Evolutionary conservation across 1,140 invertebrate species (phyloP).

Genomic region (Drosophila santomea): DNA sequence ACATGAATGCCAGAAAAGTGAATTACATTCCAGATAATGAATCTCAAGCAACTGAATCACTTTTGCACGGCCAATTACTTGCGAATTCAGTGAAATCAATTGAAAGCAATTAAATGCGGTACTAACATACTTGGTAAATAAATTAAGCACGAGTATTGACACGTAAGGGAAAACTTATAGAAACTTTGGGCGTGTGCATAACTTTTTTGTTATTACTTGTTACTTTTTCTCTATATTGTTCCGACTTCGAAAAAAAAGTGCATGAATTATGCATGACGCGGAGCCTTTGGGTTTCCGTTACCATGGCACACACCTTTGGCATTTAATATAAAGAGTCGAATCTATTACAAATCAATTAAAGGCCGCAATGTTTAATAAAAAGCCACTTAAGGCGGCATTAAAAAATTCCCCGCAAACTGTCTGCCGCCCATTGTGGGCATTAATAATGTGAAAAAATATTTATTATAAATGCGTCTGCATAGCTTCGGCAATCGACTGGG

Average conservation of each 20-base stretch:
- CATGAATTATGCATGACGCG: slow-evolving; percentile 78
- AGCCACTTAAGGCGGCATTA: slow-evolving; percentile 66
- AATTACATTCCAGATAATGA: slow-evolving; percentile 30
- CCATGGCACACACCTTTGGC: slow-evolving; percentile 66
- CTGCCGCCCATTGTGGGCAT: slow-evolving; percentile 56
- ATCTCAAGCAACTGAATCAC: slow-evolving; percentile 47
- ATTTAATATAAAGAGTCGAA: slow-evolving; percentile 39
- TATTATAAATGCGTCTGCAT: slow-evolving; percentile 68
- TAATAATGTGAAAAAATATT: slow-evolving; percentile 53
- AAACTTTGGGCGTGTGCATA: slow-evolving; percentile 53
- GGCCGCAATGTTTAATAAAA: slow-evolving; percentile 76
- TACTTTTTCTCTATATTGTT: slow-evolving; percentile 33
- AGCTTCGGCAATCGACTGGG: slow-evolving; percentile 42
- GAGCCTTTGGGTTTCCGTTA: slow-evolving; percentile 73
- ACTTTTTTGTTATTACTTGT: slow-evolving; percentile 15
- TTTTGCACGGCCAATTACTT: slow-evolving; percentile 21
- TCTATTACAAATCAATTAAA: slow-evolving; percentile 84
- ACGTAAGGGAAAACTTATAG: slow-evolving; percentile 14
- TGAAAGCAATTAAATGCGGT: slow-evolving; percentile 48
- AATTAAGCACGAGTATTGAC: slow-evolving; percentile 8
- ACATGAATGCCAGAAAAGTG: slow-evolving; percentile 22
- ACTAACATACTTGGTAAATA: slow-evolving; percentile 26
- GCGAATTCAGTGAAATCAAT: slow-evolving; percentile 38
- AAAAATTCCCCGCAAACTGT: slow-evolving; percentile 54
- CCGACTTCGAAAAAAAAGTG: slow-evolving; percentile 54